Conservation (phyloP, 2,113 vertebrate species). For the Saccopteryx leptura region DNA sequence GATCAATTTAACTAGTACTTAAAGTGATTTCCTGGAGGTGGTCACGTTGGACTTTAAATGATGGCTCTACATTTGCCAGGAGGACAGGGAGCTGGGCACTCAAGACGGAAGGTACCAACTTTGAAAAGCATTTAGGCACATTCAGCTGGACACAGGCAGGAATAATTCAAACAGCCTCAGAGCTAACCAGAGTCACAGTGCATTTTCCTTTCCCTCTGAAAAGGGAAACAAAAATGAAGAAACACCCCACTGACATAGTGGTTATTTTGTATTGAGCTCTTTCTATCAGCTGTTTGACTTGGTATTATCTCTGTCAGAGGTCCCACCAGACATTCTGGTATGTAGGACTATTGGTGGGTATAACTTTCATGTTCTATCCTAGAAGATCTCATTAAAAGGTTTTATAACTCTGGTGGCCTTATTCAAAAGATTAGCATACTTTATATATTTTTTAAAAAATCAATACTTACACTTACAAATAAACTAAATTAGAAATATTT, state of each 20-base stretch:
- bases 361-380: background rate
- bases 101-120: background rate
- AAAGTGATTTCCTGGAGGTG: background rate
- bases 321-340: background rate
- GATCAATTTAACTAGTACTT: background rate
- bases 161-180: background rate
- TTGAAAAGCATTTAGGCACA: background rate
- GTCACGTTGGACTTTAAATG: background rate
- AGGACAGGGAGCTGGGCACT: background rate
- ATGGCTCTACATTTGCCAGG: background rate
- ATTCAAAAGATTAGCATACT: slow-evolving; percentile 31
- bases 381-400: slow-evolving; percentile 19
- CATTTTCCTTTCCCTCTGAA: background rate
- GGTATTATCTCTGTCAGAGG: background rate
- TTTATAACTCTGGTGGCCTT: background rate
- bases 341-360: background rate
- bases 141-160: too few relatives aligned
- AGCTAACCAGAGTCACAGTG: background rate
- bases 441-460: slow-evolving; percentile 28
- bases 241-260: background rate
- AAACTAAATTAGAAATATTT: background rate
- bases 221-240: background rate
- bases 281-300: background rate
- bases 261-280: background rate
- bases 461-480: slow-evolving; percentile 18